These are phyloP conservation scores for Marronus borbonicus DNA, from an alignment of 2,888 invertebrate species.

Conservation along the genomic window DNA sequence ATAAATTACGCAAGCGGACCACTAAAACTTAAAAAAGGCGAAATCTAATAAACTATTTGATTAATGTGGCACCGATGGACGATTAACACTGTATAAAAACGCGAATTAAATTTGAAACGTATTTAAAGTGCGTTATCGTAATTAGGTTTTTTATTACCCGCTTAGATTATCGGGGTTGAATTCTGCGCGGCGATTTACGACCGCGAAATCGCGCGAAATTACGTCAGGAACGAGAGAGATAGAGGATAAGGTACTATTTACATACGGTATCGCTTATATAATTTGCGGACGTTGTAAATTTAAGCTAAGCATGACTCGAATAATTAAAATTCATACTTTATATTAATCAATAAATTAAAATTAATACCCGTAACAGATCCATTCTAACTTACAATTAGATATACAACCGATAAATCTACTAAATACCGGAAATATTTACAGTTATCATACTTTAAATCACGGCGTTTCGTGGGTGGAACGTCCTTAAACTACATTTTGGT, in stretches of 20 bases:
- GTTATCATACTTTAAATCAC: too few relatives aligned
- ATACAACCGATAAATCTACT: too few relatives aligned
- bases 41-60: conserved; percentile 19
- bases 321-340: conserved; percentile 8
- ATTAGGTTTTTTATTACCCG: not conserved
- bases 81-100: conserved; percentile 19
- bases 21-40: conserved; percentile 21
- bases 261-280: conserved; percentile 1
- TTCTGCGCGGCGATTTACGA: conserved; percentile 6
- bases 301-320: not conserved
- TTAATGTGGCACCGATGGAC: conserved; percentile 22
- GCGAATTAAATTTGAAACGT: not conserved
- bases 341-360: not conserved
- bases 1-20: not conserved
- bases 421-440: too few relatives aligned
- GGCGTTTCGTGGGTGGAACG: too few relatives aligned
- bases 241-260: not conserved
- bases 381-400: not conserved
- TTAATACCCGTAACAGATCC: not conserved
- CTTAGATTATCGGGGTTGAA: conserved; percentile 6
- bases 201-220: not conserved
- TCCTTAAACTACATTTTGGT: too few relatives aligned
- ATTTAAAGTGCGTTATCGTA: not conserved
- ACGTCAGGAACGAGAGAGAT: not conserved
- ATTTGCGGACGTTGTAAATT: conserved; percentile 12